Percentiles rank a stretch among this genome's conserved stretches.
phyloP scores from a whole-genome alignment of 2,888 invertebrate genomes.

The Ferrisia virgata region DNA sequence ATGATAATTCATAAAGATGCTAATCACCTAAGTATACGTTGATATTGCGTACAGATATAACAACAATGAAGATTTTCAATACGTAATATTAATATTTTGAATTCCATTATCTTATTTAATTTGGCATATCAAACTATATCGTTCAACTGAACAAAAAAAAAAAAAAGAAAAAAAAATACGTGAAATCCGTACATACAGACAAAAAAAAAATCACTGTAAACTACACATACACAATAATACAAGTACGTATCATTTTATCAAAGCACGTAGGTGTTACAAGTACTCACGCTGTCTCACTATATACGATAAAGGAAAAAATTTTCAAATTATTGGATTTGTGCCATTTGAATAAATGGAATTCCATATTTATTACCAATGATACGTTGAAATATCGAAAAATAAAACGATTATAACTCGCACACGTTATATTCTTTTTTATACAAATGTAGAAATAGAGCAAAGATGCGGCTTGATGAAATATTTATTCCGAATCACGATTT shows the following conservation, averaged over 20 bases:
- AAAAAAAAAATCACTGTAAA: not conserved
- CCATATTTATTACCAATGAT: conserved; percentile 11
- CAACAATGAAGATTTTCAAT: not conserved
- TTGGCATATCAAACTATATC: not conserved
- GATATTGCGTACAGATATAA: not conserved
- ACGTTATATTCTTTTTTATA: not conserved
- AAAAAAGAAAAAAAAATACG: not conserved
- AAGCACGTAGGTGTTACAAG: conserved; percentile 10
- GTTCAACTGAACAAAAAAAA: not conserved
- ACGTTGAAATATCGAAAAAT: conserved; percentile 13
- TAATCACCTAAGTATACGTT: not conserved
- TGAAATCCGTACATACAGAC: not conserved
- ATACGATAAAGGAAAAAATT: conserved; percentile 1
- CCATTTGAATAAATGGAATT: conserved; percentile 19
- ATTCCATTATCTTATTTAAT: not conserved
- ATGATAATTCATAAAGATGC: conserved; percentile 3
- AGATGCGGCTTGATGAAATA: conserved; percentile 43
- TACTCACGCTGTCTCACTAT: not conserved
- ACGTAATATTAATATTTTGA: not conserved
- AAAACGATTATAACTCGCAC: conserved; percentile 10
- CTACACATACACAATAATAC: no score
- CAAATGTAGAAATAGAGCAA: conserved; percentile 32
- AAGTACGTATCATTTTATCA: not conserved
- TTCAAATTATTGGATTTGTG: conserved; percentile 30
- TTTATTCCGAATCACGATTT: conserved; percentile 42